A percentile compares a stretch with the other conserved stretches of the same genome.
These are phyloP conservation scores for Charadrius vociferus DNA, from an alignment of 2,113 vertebrate genomes.

Conservation along the genomic window DNA sequence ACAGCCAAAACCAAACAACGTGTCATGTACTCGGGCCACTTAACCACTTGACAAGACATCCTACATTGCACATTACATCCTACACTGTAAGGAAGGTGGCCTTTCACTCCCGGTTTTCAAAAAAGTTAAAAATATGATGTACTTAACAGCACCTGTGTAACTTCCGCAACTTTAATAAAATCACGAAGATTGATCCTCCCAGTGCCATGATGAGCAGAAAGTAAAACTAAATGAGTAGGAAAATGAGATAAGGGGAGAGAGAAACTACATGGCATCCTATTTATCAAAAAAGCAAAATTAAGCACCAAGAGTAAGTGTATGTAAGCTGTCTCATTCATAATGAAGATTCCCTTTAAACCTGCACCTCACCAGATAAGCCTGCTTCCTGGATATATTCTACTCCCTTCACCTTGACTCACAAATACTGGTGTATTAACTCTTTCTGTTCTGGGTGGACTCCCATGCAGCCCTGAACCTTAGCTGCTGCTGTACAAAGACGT, in stretches of 20 bases:
- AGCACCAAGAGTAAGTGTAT: fast-evolving
- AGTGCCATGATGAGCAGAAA: not conserved
- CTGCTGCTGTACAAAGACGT: not conserved
- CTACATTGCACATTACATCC: not conserved
- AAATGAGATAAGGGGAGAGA: not conserved
- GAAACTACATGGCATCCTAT: not conserved
- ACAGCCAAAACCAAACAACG: not conserved
- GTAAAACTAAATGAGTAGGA: not conserved
- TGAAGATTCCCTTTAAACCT: not conserved
- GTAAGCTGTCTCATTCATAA: not conserved
- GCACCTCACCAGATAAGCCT: not conserved
- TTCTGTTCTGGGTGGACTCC: not conserved
- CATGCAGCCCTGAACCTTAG: not conserved
- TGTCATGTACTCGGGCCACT: not conserved
- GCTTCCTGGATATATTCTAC: not conserved
- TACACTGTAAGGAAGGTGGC: not conserved
- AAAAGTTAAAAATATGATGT: not conserved
- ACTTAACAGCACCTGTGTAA: not conserved
- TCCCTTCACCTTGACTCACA: not conserved
- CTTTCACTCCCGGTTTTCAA: not conserved
- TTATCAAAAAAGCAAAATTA: not conserved
- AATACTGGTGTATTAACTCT: not conserved
- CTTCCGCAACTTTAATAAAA: not conserved
- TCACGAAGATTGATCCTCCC: not conserved
- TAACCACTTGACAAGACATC: not conserved